Evolutionary conservation across 2,113 vertebrate genomes (phyloP).

Genomic region (Sceloporus undulatus): DNA sequence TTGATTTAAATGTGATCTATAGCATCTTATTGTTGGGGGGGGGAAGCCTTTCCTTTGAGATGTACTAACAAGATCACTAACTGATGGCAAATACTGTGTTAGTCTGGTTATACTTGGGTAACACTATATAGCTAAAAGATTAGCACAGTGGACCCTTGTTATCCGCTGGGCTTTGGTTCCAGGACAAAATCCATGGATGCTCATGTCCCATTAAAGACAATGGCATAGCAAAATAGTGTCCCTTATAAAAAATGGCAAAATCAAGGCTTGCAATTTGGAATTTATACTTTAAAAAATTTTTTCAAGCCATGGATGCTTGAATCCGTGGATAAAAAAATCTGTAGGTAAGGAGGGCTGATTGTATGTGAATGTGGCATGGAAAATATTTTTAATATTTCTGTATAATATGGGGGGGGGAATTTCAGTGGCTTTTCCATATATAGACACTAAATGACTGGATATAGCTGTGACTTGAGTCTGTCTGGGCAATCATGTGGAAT

Average conservation of each 20-base stretch:
- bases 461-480: neutral
- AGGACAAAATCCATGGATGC: too few relatives aligned
- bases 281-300: too few relatives aligned
- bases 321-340: too few relatives aligned
- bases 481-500: slow-evolving; percentile 28
- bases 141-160: too few relatives aligned
- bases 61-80: neutral
- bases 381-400: neutral
- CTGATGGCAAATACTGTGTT: neutral
- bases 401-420: neutral
- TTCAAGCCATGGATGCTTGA: too few relatives aligned
- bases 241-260: too few relatives aligned
- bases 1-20: neutral
- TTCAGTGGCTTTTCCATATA: neutral
- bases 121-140: neutral
- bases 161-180: too few relatives aligned
- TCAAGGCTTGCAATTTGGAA: too few relatives aligned
- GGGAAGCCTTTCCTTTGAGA: neutral
- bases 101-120: neutral
- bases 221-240: too few relatives aligned
- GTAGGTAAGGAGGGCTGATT: too few relatives aligned
- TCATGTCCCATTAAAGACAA: too few relatives aligned
- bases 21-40: neutral
- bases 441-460: neutral
- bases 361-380: neutral